Conservation (phyloP, 2,113 vertebrate species). For the Equus przewalskii region DNA sequence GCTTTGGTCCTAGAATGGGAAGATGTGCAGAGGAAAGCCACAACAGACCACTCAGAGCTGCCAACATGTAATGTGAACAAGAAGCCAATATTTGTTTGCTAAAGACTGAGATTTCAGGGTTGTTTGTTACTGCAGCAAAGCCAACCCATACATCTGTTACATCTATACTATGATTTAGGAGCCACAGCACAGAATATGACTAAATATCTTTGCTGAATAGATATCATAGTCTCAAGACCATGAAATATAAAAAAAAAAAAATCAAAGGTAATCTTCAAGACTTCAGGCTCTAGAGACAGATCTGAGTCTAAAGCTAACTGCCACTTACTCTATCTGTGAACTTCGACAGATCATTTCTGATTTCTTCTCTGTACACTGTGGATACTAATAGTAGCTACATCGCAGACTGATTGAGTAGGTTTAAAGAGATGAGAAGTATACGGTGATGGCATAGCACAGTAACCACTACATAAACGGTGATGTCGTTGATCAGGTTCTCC, state of each 20-base stretch:
- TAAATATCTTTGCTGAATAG: neutral
- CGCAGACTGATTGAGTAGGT: neutral
- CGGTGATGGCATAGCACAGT: neutral
- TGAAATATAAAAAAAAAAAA: neutral
- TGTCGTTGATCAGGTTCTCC: neutral
- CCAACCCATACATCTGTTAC: neutral
- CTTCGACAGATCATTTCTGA: neutral
- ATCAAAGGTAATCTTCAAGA: neutral
- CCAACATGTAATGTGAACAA: neutral
- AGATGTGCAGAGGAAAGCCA: neutral
- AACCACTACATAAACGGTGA: fast-evolving
- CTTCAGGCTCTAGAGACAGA: neutral
- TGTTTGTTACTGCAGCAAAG: neutral
- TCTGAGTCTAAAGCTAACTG: neutral
- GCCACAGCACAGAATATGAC: neutral
- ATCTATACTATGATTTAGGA: neutral
- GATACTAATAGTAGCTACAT: neutral
- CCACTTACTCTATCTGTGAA: neutral
- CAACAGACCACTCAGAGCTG: neutral
- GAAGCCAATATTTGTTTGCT: neutral
- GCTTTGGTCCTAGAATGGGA: neutral
- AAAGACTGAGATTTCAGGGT: neutral
- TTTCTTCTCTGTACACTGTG: neutral
- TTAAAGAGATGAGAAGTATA: neutral
- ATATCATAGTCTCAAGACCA: neutral